Base-by-base conservation (phyloP, 2,797 vertebrate genomes). In the Champsocephalus esox region DNA sequence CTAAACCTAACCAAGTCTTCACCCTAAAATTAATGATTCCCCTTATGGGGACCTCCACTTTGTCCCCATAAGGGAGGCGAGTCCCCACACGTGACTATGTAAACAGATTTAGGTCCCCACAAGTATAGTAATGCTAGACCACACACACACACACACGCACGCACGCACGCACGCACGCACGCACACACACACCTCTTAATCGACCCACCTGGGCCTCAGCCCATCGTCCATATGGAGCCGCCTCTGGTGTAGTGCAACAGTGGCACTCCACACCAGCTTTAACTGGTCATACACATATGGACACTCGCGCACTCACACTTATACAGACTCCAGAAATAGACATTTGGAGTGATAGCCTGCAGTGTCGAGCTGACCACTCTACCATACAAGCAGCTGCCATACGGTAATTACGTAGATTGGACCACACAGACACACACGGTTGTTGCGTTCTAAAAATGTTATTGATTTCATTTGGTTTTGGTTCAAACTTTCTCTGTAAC, bases 321-420 rank as follows among this genome's bases (percentile, higher is more conserved):
- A 38, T 46, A 51, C 54, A 43, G 3, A 19, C 54, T 79, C 84
- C 73, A 83, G 79, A 81, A 86, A 90, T 78, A 87, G 80, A 78
- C 80, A 84, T 82, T 75, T 71, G 61, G 76, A 80, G 79, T 63
- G 73, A 69, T 77, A 32, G 78, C 86, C 89, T 73, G 71, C 75
- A 78, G 87, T 70, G 49, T 50, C 69, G 81, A 82, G 84, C 75
- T 85, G 85, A 83, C 83, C 87, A 82, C 65, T 83, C 73, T 69
- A 87, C 76, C 87, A 76, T 88, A 63, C 61, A 73, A 74, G 65
- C 87, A 89, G 83, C 84, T 87, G 88, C 87, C 85, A 81, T 80
- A 75, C 70, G 70, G 77, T 82, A 81, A 83, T 76, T 86, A 73
- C 83, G 73, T 57, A 56, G 66, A 78, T 60, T 62, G 63, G 66